Evolutionary conservation across 1,140 invertebrate species (phyloP).

Genomic region (Lepidurus packardi): DNA sequence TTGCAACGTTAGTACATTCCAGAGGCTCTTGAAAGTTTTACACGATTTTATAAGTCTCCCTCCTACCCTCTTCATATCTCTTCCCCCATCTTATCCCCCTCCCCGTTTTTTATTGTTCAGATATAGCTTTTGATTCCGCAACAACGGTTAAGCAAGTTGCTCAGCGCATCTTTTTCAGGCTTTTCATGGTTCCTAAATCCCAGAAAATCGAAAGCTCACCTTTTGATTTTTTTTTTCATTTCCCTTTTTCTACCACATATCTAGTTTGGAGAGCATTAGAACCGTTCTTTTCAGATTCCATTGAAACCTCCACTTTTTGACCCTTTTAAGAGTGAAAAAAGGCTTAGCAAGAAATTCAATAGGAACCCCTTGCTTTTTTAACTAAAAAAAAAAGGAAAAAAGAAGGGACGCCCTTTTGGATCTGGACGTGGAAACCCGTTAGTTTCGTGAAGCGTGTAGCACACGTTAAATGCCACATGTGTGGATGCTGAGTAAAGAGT

Average conservation of each 20-base stretch:
- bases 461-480: conserved; percentile 5
- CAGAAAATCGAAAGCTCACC: conserved; percentile 21
- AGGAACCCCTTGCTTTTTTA: conserved; percentile 15
- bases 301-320: conserved; percentile 7
- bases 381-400: not conserved
- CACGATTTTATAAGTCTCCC: not conserved
- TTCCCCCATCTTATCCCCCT: not conserved
- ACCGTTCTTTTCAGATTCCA: conserved; percentile 4
- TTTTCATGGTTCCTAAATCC: conserved; percentile 19
- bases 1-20: conserved; percentile 1
- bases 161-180: conserved; percentile 21
- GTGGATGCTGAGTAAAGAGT: not conserved
- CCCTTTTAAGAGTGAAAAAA: conserved; percentile 20
- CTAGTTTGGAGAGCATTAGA: conserved; percentile 15
- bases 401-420: not conserved
- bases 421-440: conserved; percentile 13
- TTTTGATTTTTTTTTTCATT: not conserved
- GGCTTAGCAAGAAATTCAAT: conserved; percentile 5
- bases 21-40: not conserved
- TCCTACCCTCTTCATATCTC: not conserved
- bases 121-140: conserved; percentile 22
- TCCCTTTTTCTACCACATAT: conserved; percentile 15
- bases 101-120: not conserved
- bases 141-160: conserved; percentile 19
- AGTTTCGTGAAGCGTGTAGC: conserved; percentile 15